Base-by-base conservation (phyloP, 2,888 invertebrate genomes). In the Epirrita christyi region DNA sequence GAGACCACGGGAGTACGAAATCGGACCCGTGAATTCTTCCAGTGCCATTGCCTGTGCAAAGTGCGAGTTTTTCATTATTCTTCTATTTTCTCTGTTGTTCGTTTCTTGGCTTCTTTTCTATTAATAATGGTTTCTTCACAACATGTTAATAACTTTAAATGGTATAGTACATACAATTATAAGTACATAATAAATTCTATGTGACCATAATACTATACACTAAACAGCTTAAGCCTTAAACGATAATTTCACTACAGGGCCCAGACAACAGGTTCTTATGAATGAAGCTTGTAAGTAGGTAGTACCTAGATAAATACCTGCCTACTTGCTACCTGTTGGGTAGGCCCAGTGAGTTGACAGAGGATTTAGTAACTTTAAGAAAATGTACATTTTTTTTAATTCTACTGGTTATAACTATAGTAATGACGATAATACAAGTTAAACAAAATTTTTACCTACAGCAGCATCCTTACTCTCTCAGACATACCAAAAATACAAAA, bases 1-100 rank as follows among this genome's bases (percentile, higher is more conserved):
- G 94, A 94, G 94, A 93, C 90, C 94, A 94, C 94, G 94, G 94
- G 94, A 83, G 78, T 88, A 78, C 73, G 71, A 73, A 90, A 92
- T 86, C 78, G 85, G 93, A 94, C 95, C 95, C 95, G 95, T 95
- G 95, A 95, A 95, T 95, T 95, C 95, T 95, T 95, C 95, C 95
- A 95, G 95, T 95, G 95, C 95, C 95, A 95, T 95, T 95, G 94
- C 94, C 94, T 95, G 95, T 92, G 92, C 87, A 78, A 87, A 83
- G 86, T 83, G 88, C 91, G 87, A 83, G 66, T 53, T 74, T 69
- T 82, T 81, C 75, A 63, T 64, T 57, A 21, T 28, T 57, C 13
- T 59, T 58, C 15, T 3, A 8, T 40, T 14, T 45, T 43, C 21
- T 29, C 8, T 48, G n/a, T n/a, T n/a, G n/a, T 21, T 21, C 21